Evolutionary conservation across 2,888 invertebrate species (phyloP), one percentile per base, ranked within the genome.

Genomic region (Drosophila mulleri): DNA sequence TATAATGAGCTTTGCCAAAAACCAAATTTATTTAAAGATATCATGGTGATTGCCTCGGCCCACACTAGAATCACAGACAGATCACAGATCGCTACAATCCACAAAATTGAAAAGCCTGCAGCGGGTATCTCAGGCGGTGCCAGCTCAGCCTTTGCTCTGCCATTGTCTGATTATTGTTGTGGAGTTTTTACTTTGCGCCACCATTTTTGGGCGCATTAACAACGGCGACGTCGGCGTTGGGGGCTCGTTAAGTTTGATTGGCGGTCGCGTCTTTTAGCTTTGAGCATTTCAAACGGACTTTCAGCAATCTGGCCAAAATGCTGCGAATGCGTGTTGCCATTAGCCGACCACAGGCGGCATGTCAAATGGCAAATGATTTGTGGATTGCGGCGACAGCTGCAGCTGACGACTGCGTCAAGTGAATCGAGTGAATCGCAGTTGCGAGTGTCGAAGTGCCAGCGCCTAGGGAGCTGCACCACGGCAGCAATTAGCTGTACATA

Each of bases 301-400:
- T 82, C 66, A 68, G 73, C 85, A 77, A 81, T 80, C 75, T 80
- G 86, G 80, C 78, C 73, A 80, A 87, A 84, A 85, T 82, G 81
- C 56, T 70, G 65, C 50, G 72, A 67, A 54, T 71, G 57, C 78
- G 67, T 77, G 85, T 83, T 84, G 87, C 83, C 89, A 87, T 87
- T 87, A 89, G 87, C 78, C 84, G 85, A 75, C 84, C 70, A 67
- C 82, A 75, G 75, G 86, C 83, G 78, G 73, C 82, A 86, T 88
- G 90, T 90, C 88, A 89, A 77, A 73, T 77, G 81, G 63, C 75
- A 73, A 84, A 80, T 89, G 89, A 90, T 90, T 90, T 90, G 88
- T 90, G 78, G 78, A 62, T 62, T 57, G 71, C 52, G 52, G 66
- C 56, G 70, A 26, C 26, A 6, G 23, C 23, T 2, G 2, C 23